Percentiles rank a stretch among this genome's conserved stretches.
Conservation (phyloP, 2,797 vertebrate genomes). For the Odontamblyopus rebecca region DNA sequence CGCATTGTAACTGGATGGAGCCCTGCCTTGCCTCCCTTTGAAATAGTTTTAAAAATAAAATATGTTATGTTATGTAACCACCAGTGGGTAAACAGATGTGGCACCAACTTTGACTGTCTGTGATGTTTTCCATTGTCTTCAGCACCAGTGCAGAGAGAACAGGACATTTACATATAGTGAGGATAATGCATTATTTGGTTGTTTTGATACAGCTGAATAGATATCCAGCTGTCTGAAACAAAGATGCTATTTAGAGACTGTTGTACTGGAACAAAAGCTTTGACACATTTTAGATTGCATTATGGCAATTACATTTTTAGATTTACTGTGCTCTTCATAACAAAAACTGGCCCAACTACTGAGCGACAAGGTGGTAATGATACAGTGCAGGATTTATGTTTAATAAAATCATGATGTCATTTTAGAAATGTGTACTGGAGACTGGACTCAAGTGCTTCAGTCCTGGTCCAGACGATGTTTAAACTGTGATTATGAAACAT, state of each 20-base stretch:
- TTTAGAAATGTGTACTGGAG: not conserved
- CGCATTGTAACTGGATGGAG: slow-evolving; percentile 12
- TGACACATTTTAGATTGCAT: not conserved
- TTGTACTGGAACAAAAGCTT: not conserved
- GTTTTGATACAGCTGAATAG: slow-evolving; percentile 18
- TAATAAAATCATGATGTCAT: not conserved
- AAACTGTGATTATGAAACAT: not conserved
- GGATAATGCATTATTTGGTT: slow-evolving; percentile 8
- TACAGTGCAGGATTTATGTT: not conserved
- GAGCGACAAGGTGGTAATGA: too few relatives aligned
- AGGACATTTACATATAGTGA: not conserved
- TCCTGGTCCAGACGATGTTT: not conserved
- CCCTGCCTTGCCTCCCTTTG: not conserved
- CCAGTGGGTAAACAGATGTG: slow-evolving; percentile 20
- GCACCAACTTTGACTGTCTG: slow-evolving; percentile 9
- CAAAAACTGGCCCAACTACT: too few relatives aligned
- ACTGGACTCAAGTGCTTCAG: not conserved
- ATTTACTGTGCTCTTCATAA: not conserved
- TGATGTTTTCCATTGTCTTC: slow-evolving; percentile 16
- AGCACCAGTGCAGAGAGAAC: not conserved
- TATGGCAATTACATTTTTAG: not conserved
- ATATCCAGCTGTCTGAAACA: not conserved
- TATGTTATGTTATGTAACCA: slow-evolving; percentile 13
- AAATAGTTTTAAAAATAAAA: slow-evolving; percentile 17
- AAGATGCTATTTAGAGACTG: not conserved